Evolutionary conservation across 2,113 vertebrate genomes (phyloP).

Genomic region (Apaloderma vittatum): DNA sequence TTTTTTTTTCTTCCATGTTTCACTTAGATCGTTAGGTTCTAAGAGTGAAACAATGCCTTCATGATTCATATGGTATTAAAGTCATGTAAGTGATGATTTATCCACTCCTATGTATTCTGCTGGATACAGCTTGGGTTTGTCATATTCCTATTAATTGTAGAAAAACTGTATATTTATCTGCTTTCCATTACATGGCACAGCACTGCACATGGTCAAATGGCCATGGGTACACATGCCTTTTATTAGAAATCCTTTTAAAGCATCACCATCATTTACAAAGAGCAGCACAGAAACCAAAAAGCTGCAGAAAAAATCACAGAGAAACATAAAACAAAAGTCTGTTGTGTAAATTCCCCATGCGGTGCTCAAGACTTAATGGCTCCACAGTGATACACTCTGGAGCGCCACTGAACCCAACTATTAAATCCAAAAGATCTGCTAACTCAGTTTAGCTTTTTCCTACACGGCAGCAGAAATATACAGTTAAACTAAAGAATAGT

Average conservation of each 20-base stretch:
- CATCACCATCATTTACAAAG: neutral
- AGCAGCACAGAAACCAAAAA: neutral
- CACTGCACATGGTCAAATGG: neutral
- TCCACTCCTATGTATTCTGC: neutral
- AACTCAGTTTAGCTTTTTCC: neutral
- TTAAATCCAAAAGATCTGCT: neutral
- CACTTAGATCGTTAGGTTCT: neutral
- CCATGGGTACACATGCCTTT: neutral
- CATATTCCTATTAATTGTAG: neutral
- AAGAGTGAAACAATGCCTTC: neutral
- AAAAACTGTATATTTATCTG: neutral
- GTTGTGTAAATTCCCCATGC: neutral
- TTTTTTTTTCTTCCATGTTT: neutral
- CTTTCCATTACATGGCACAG: neutral
- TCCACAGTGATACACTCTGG: neutral
- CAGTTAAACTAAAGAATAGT: neutral
- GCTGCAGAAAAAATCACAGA: neutral
- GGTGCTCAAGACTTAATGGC: neutral
- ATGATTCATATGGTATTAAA: neutral
- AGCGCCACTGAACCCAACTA: neutral
- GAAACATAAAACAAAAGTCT: neutral
- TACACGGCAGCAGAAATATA: neutral
- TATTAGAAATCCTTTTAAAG: slow-evolving; percentile 17
- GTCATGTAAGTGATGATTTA: neutral
- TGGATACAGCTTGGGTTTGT: neutral